Percentiles rank a stretch among this genome's conserved stretches.
Evolutionary conservation across 2,113 vertebrate species (phyloP).

Genomic region (Emydura subglobosa): DNA sequence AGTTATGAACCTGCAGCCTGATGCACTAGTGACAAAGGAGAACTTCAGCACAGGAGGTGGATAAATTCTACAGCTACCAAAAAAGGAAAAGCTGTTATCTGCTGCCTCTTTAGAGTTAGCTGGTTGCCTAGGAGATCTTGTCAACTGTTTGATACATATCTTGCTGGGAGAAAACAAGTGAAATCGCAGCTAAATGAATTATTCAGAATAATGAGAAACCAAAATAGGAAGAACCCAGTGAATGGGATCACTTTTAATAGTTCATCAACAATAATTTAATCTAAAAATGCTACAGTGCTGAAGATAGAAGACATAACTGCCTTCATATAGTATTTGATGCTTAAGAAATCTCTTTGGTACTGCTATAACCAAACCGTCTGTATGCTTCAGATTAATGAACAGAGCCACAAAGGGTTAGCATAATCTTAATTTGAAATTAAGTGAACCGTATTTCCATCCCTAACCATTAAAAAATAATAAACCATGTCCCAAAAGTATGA

Average conservation of each 20-base stretch:
- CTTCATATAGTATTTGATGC: background rate
- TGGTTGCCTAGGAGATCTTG: constrained; percentile 15
- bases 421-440: background rate
- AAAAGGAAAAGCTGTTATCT: background rate
- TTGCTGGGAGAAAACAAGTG: constrained; percentile 1
- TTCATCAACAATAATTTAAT: background rate
- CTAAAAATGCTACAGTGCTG: background rate
- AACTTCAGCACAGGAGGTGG: background rate
- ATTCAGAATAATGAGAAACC: constrained; percentile 13
- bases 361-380: background rate
- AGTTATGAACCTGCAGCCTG: background rate
- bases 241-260: background rate
- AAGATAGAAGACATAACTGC: background rate
- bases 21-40: background rate
- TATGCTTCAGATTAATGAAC: background rate
- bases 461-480: background rate
- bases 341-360: background rate
- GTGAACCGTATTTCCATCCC: background rate
- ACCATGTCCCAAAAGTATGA: background rate
- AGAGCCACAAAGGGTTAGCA: background rate
- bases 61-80: background rate
- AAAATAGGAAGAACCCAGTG: constrained; percentile 2
- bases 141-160: background rate
- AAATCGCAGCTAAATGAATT: background rate
- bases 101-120: background rate